Evolutionary conservation across 2,888 invertebrate genomes (phyloP), one percentile per base, ranked within the genome.

Genomic region (Lapara coniferarum): DNA sequence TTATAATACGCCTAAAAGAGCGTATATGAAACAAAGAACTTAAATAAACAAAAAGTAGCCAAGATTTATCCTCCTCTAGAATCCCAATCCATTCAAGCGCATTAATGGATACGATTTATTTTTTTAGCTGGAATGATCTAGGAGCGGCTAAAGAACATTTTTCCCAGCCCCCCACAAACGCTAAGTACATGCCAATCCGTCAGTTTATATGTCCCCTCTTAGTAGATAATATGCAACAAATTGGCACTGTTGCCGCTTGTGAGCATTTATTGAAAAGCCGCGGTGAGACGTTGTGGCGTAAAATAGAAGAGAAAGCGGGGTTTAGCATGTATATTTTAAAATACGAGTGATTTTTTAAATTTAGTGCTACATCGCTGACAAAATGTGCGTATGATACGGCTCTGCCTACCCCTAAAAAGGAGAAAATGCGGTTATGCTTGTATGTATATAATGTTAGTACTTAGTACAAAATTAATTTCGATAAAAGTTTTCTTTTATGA

Each of bases 171-270:
- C 78, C 79, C 80, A 81, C 80, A 76, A 76, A 75, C 75, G 76
- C 81, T 84, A 82, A 85, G 84, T 85, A 83, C 82, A 83, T 83
- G 89, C 85, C 87, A 84, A 85, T 88, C 86, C 83, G 89, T 89
- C 89, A 82, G 81, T 80, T 77, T 79, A 81, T 83, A 84, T 83
- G 83, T 84, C 84, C 81, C 75, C 75, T 73, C 73, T 76, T 81
- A 73, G 84, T 82, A 83, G 88, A 88, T 89, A 88, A 89, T 89
- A 85, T 85, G 84, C 84, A 85, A 90, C 90, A 90, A 90, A 90
- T 90, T 89, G 89, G 88, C 90, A 88, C 87, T 86, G 86, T 86
- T 89, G 87, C 83, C 81, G 82, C 83, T 81, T 81, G 82, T 81
- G 83, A 82, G 84, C 85, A 84, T 89, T 88, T 82, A 85, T 83